Evolutionary conservation across 1,140 invertebrate genomes (phyloP), one percentile per base, ranked within the genome.

Genomic region (Lepidurus packardi): DNA sequence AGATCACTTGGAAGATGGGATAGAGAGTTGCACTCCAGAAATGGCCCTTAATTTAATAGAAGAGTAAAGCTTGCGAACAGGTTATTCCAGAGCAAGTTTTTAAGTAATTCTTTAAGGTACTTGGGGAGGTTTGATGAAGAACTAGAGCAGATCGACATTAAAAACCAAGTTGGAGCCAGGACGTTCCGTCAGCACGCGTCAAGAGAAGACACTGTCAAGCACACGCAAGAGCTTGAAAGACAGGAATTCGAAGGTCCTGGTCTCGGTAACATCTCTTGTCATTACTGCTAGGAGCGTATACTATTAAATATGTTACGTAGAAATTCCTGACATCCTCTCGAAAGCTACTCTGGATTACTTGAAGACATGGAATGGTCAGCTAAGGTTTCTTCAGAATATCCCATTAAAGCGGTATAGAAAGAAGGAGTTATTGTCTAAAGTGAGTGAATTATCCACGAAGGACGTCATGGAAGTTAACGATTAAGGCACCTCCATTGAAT

Each of bases 181-280:
- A 90, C 88, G 82, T 81, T 80, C 34, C 86, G 90, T 34, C 92
- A 93, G 82, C 91, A 93, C 84, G 91, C 90, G 1, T 92, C 88
- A 81, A 87, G 92, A 80, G 89, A 92, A 85, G 90, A 92, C 86
- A 87, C 91, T 16, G 89, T 94, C 41, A 90, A 89, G 79, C 89
- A 92, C 81, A 92, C 89, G 0, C 88, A 90, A 79, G 87, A 92
- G 81, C 87, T 86, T 76, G 92, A 94, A 82, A 83, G 78, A 11
- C 88, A 90, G 80, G 92, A 94, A 82, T 93, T 89, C 82, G 85
- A 90, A 75, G 89, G 88, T 0, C 91, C 90, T 83, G 92, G 92
- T 77, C 85, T 93, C 81, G 91, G 90, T 90, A 86, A 83, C 78
- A 80, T 76, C 73, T 65, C n/a, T 80, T 11, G 77, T 78, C 16